Evolutionary conservation across 2,888 invertebrate genomes (phyloP), one percentile per base, ranked within the genome.

Genomic region (Torymus texanus): DNA sequence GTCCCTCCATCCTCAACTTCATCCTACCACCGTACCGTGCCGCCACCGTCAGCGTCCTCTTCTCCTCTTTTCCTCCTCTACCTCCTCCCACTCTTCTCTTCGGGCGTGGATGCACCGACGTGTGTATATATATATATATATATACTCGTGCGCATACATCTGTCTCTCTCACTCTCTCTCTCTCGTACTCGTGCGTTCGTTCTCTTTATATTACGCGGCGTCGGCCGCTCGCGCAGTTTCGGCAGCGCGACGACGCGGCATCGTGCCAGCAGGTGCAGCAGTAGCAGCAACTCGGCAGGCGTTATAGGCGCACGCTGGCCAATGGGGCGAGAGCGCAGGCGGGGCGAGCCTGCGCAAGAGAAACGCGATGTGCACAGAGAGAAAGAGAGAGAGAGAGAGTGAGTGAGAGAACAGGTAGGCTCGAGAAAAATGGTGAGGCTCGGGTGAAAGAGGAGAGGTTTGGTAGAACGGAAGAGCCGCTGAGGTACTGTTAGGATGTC

Each of bases 201-300:
- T 66, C 65, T 50, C 11, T 13, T 21, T 14, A 68, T n/a, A 18
- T 16, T 29, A 13, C 41, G 18, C 61, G 2, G 29, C 14, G 21
- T 55, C 67, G 58, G 56, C 55, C 12, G 56, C 41, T 29, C 16
- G 56, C 29, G 29, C 62, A 59, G 41, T 41, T 41, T 41, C 41
- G 41, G 41, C 41, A 41, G 55, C 73, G 78, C 79, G 81, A 24
- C 79, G 81, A 74, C 79, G 81, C 79, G 81, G 76, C 76, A 70
- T 1, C 58, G 58, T 79, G 79, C 81, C 79, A 79, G 65, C 41
- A 68, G 18, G n/a, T 50, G 24, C 24, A 12, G 21, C 2, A 21
- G n/a, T 21, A 21, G 58, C 12, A 24, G 73, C 50, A 12, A 29
- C 29, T 41, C 12, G 55, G 68, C 59, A 13, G 16, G 11, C 55